These are phyloP conservation scores for Bruchidius siliquastri DNA, from an alignment of 2,888 invertebrate species.

Conservation along the genomic window DNA sequence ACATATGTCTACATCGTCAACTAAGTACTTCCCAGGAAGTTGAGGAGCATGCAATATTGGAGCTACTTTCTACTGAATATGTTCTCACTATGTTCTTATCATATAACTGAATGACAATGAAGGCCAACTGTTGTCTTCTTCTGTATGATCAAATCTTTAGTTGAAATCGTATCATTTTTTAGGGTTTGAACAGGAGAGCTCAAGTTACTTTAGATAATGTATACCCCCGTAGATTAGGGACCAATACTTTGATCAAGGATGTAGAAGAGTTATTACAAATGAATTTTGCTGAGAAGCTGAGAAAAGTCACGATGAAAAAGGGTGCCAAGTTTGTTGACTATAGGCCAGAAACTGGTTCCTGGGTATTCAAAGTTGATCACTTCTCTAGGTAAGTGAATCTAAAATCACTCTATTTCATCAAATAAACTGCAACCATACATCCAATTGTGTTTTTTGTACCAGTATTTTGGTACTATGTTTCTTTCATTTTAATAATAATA, in stretches of 20 bases:
- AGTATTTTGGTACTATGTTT: no score
- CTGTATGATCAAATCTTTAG: not conserved
- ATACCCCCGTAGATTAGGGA: conserved; percentile 87
- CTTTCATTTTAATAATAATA: no score
- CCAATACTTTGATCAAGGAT: conserved; percentile 73
- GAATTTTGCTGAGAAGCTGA: conserved; percentile 81
- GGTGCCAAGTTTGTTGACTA: conserved; percentile 92
- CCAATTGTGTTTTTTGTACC: no score
- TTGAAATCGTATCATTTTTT: conserved; percentile 7
- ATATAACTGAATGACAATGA: no score
- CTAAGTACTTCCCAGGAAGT: no score
- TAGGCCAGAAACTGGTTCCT: conserved; percentile 91
- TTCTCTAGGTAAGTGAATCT: conserved; percentile 61
- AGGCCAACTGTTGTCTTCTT: no score
- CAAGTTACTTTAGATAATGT: conserved; percentile 90
- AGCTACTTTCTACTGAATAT: no score
- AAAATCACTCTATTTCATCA: no score
- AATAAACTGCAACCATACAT: no score
- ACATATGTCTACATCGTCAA: no score
- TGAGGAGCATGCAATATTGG: no score
- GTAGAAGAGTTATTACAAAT: conserved; percentile 70
- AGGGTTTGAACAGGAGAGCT: conserved; percentile 83
- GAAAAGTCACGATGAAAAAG: conserved; percentile 79
- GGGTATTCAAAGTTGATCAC: conserved; percentile 94
- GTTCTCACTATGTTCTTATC: no score